Percentiles rank a stretch among this genome's conserved stretches.
Evolutionary conservation across 2,113 vertebrate genomes (phyloP).

Genomic region (Festucalex cinctus): DNA sequence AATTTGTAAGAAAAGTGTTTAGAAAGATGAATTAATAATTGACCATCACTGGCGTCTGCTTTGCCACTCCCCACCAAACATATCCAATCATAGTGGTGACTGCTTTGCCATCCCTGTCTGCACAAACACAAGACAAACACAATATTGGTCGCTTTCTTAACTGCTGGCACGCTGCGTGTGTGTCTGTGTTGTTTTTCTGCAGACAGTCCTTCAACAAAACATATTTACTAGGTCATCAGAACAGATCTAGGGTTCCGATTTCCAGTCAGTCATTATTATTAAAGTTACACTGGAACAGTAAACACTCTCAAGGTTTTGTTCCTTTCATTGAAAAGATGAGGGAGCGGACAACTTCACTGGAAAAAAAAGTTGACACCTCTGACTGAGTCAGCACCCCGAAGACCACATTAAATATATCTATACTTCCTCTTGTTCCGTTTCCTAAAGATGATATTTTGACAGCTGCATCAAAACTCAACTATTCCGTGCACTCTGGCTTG

Average conservation of each 20-base stretch:
- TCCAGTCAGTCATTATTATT: neutral
- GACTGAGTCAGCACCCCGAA: slow-evolving; percentile 33
- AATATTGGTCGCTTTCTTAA: neutral
- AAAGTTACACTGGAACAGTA: neutral
- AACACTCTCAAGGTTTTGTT: neutral
- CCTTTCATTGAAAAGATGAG: neutral
- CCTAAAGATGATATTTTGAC: slow-evolving; percentile 47
- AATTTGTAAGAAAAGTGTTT: slow-evolving; percentile 32
- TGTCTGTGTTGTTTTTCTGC: slow-evolving; percentile 2
- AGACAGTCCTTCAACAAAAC: neutral
- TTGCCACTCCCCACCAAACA: slow-evolving; percentile 33
- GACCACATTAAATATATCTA: slow-evolving; percentile 37
- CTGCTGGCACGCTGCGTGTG: neutral
- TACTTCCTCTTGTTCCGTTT: slow-evolving; percentile 9
- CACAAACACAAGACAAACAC: slow-evolving; percentile 13
- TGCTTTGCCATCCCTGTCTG: slow-evolving; percentile 38
- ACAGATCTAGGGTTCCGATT: neutral
- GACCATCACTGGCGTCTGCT: slow-evolving; percentile 42
- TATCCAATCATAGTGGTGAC: slow-evolving; percentile 43
- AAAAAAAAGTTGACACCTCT: slow-evolving; percentile 7
- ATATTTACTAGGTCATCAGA: neutral
- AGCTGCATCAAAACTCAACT: slow-evolving; percentile 45
- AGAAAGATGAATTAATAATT: slow-evolving; percentile 60
- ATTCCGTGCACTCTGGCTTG: slow-evolving; percentile 4
- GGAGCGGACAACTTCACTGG: slow-evolving; percentile 11